A percentile compares a stretch with the other conserved stretches of the same genome.
These are phyloP conservation scores for Lucinisca nassula DNA, from an alignment of 2,888 invertebrate genomes.

Conservation along the genomic window DNA sequence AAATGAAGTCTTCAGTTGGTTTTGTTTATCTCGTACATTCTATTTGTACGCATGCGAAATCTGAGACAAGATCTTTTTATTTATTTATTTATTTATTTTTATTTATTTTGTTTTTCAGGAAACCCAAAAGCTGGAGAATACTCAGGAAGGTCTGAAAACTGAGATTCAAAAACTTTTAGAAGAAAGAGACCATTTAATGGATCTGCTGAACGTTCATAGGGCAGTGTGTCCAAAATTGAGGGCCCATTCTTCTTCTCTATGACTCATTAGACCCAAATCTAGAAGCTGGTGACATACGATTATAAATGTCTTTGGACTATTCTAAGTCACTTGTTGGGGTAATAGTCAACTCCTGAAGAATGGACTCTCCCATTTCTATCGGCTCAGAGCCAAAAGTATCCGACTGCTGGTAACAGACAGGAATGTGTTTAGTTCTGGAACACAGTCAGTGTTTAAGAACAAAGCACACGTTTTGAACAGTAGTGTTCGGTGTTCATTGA, in stretches of 20 bases:
- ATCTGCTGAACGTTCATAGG: conserved; percentile 75
- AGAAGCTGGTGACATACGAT: conserved; percentile 19
- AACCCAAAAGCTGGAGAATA: conserved; percentile 69
- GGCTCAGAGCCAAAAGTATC: neutral
- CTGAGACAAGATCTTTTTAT: no score
- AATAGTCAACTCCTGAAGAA: neutral
- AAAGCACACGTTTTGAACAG: no score
- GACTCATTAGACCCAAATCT: neutral
- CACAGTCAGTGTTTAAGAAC: no score
- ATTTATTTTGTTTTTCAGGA: conserved; percentile 60
- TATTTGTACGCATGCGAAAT: no score
- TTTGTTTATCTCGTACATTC: no score
- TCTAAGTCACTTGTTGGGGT: neutral
- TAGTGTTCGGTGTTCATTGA: no score
- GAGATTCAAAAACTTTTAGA: conserved; percentile 75
- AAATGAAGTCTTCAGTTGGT: no score
- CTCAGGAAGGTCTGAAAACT: conserved; percentile 66
- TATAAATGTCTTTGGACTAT: conserved; percentile 37
- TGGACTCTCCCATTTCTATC: neutral
- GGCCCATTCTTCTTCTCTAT: conserved; percentile 24
- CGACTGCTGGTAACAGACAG: neutral
- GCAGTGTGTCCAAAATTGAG: conserved; percentile 76
- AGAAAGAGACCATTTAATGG: conserved; percentile 78
- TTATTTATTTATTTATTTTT: no score
- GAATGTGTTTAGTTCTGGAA: no score